Evolutionary conservation across 2,888 invertebrate genomes (phyloP), one percentile per base, ranked within the genome.

Genomic region (Lasiommata megera): DNA sequence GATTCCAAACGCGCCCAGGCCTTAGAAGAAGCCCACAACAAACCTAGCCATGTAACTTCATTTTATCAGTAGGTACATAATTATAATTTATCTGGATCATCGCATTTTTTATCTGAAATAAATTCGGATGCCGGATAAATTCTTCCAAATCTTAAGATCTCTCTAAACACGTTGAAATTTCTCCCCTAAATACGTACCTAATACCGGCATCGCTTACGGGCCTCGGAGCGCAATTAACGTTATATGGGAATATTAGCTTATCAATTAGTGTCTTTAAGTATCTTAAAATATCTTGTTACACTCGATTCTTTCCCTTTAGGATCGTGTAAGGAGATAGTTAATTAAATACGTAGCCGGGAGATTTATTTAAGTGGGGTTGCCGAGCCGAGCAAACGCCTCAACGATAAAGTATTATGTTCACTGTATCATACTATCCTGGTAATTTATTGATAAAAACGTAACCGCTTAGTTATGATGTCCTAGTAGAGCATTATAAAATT

Each of bases 221-320:
- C 79, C 86, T 83, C 79, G 65, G 80, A 79, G 86, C 77, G 83
- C 86, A 88, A 88, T 88, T 88, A 88, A 88, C 84, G 82, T 82
- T 82, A 82, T 84, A 77, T 79, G 80, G 75, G 85, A 82, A 85
- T 87, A 88, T 88, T 88, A 88, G 87, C 87, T 88, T 87, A 86
- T 84, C 87, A 88, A 88, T 88, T 88, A 88, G 80, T 79, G 76
- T 80, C 79, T 88, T 85, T 85, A 86, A 87, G 80, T 82, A 76
- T 77, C 80, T 81, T 75, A 79, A 80, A 82, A 84, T 79, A 79
- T 83, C 78, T 68, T 73, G 81, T 82, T 81, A 69, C 79, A 67
- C 76, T 76, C 77, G 76, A 81, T 82, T 80, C 79, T 81, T 81
- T 80, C 77, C 74, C 69, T 71, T 60, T 54, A 58, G 41, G 53